Evolutionary conservation across 1,140 invertebrate genomes (phyloP).

Genomic region (Drosophila asahinai): DNA sequence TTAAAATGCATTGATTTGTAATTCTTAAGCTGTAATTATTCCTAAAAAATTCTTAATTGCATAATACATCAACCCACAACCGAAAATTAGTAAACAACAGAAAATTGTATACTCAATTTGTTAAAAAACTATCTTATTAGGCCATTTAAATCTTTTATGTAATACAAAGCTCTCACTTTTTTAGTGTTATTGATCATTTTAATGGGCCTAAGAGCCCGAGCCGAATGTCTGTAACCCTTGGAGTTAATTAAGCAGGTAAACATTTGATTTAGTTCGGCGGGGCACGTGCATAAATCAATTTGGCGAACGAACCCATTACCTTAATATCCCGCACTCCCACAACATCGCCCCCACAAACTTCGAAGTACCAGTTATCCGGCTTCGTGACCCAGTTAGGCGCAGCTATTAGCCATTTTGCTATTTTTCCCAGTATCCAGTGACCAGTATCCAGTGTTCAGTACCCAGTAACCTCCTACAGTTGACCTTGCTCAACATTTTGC

Average conservation of each 20-base stretch:
- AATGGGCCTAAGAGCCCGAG: not conserved
- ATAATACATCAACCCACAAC: not conserved
- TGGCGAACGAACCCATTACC: constrained; percentile 23
- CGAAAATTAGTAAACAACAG: no score
- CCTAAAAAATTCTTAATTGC: not conserved
- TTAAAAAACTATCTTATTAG: no score
- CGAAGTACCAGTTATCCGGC: constrained; percentile 3
- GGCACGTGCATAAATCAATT: constrained; percentile 46
- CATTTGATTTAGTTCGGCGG: constrained; percentile 25
- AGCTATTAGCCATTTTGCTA: constrained; percentile 28
- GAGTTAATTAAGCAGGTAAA: constrained; percentile 31
- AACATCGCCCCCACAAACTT: constrained; percentile 12
- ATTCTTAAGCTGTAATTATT: no score
- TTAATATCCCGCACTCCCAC: constrained; percentile 36
- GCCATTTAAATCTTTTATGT: not conserved
- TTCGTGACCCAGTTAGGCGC: constrained; percentile 43
- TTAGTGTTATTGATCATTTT: not conserved
- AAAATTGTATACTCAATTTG: not conserved
- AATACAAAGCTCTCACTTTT: constrained; percentile 7
- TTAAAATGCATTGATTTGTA: no score
- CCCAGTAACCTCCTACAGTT: constrained; percentile 53
- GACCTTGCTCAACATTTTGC: constrained; percentile 56
- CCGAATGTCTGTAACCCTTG: not conserved
- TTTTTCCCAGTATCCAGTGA: constrained; percentile 20
- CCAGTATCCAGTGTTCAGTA: constrained; percentile 30